Conservation (phyloP, 2,113 vertebrate species). For the Larimichthys crocea region DNA sequence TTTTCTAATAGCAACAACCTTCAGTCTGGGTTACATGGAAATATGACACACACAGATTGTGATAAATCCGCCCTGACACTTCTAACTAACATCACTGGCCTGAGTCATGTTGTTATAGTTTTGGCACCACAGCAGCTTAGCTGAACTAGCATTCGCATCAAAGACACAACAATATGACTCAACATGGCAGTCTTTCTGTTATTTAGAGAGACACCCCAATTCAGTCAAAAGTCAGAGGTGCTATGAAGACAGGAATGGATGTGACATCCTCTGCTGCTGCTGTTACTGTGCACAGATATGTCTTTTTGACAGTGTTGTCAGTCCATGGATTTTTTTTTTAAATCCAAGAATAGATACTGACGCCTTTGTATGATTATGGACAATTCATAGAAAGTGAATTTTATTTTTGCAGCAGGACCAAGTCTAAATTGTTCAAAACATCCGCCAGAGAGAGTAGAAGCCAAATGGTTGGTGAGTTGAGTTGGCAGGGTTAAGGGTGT, state of each 20-base stretch:
- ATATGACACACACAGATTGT: neutral
- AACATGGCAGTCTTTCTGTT: neutral
- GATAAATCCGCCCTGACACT: neutral
- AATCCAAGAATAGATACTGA: constrained; percentile 10
- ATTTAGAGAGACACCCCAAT: constrained; percentile 21
- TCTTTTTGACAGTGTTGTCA: constrained; percentile 9
- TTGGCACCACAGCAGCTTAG: neutral
- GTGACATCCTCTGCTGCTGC: constrained; percentile 8
- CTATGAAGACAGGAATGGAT: constrained; percentile 3
- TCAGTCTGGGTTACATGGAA: neutral
- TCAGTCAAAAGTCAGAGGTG: constrained; percentile 35
- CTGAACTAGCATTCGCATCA: constrained; percentile 14
- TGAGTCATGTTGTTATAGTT: neutral
- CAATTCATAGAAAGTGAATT: neutral
- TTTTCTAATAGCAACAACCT: neutral
- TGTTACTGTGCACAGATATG: neutral
- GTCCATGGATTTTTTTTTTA: neutral
- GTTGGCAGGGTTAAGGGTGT: constrained; percentile 10
- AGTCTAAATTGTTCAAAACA: constrained; percentile 27
- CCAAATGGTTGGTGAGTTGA: neutral
- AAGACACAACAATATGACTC: neutral
- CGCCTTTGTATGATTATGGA: neutral
- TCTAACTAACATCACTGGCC: neutral
- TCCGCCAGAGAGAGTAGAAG: constrained; percentile 13
- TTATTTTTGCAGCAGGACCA: neutral